Base-by-base conservation (phyloP, 1,140 invertebrate species). In the Spodoptera frugiperda region DNA sequence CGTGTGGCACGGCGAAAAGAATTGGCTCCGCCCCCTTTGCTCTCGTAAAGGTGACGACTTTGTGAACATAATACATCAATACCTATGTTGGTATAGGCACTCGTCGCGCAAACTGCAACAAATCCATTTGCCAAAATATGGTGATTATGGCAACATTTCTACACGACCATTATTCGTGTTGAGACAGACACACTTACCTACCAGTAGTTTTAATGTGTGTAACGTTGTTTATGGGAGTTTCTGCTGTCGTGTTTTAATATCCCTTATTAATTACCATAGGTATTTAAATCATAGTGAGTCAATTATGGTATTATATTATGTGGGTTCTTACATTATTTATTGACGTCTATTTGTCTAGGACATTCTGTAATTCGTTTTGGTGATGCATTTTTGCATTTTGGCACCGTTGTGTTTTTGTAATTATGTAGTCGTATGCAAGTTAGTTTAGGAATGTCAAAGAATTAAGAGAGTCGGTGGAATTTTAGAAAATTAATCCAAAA, bases 111-210 rank as follows among this genome's bases (percentile, higher is more conserved):
- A 25, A 25, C n/a, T 44, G 54, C 54, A 25, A 14, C 25, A 15
- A 63, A 39, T 63, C 33, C 33, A 15, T 63, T 17, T 63, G 59
- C 59, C 59, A 63, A 63, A 63, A 44, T 33, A 15, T 12, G 14
- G 25, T 61, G 30, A 61, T 39, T 61, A 61, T 61, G 59, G 59
- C 19, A 63, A 63, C 33, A 63, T 63, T 63, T 63, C 33, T 33
- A n/a, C 25, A 55, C 53, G 15, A 12, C 15, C 33, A 44, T 44
- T 63, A 63, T 61, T 61, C 59, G 39, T 63, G 33, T 63, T 63
- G 33, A 63, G 30, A 39, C 30, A 33, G 57, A 61, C 59, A 44
- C 17, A 33, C 15, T 44, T 44, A 44, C 25, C 59, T 33, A 33
- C 5, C 9, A 10, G 15, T 39, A 61, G 39, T 25, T 61, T 61